Conservation (phyloP, 2,888 invertebrate species). For the Villa cingulata region DNA sequence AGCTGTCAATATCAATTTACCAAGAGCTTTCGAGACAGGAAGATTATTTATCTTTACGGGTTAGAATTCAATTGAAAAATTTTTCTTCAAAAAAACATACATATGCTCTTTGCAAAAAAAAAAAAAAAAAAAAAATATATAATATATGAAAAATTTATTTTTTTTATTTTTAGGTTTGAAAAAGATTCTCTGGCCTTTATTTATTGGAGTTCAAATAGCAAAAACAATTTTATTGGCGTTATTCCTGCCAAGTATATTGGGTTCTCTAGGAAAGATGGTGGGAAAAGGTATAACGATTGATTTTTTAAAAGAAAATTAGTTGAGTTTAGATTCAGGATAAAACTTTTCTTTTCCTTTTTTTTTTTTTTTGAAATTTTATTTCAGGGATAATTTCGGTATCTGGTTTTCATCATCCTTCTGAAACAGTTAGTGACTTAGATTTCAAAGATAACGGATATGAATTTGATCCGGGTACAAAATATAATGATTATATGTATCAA, state of each 20-base stretch:
- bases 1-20: conserved; percentile 47
- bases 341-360: neutral
- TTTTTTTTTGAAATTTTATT: conserved; percentile 3
- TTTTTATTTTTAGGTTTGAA: conserved; percentile 62
- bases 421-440: conserved; percentile 51
- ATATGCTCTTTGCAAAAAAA: no score
- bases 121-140: neutral
- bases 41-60: conserved; percentile 49
- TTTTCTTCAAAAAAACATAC: no score
- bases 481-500: conserved; percentile 25
- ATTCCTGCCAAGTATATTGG: conserved; percentile 71
- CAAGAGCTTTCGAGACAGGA: conserved; percentile 43
- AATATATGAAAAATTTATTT: neutral
- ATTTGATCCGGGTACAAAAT: conserved; percentile 32
- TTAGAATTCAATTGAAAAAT: no score
- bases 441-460: conserved; percentile 56
- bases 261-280: conserved; percentile 68
- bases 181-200: conserved; percentile 66
- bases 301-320: no score
- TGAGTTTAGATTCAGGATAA: neutral
- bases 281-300: conserved; percentile 71
- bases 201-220: conserved; percentile 68
- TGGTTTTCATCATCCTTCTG: conserved; percentile 31
- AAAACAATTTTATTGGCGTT: conserved; percentile 72
- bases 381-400: conserved; percentile 31